Evolutionary conservation across 2,797 vertebrate species (phyloP), one percentile per base, ranked within the genome.

Genomic region (Micromesistius poutassou): DNA sequence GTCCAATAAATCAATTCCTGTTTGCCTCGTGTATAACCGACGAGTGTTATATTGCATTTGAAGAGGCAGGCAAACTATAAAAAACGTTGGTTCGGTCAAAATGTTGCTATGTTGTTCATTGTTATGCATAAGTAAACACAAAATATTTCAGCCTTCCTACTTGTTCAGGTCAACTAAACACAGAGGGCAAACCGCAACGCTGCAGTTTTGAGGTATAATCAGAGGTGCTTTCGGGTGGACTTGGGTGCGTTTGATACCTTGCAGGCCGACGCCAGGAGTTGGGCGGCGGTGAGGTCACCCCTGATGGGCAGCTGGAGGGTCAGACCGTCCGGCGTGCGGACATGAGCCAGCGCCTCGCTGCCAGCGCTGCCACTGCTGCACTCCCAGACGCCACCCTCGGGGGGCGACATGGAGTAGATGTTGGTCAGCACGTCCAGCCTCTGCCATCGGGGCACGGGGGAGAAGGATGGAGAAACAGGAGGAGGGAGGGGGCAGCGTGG

Each of bases 191-290:
- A 22, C 46, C 5, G 16, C 5, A 3, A 55, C 46, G 5, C 19
- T 55, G 46, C 46, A 19, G 46, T 55, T 55, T 55, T 55, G 16
- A 22, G 42, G 50, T 16, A 28, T 3, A 30, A 31, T 30, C 14
- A 0, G 68, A 16, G 30, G 28, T 71, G 38, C 71, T 16, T 25
- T 71, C 19, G n/a, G 16, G 25, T 71, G 16, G 25, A 68, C 72
- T 78, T 35, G 74, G 46, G 36, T 76, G 0, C 25, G 9, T 5
- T 85, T 79, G 30, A 33, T 91, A 98, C 97, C 96, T 97, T 96
- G 94, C 96, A 97, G 0, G 95, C 96, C 82, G 94, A 84, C 74
- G 91, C 89, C 85, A 98, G 89, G 83, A 97, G 90, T 80, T 97
- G 95, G 62, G 94, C 91, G 6, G 95, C 95, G 30, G 87, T 94